phyloP scores from a whole-genome alignment of 2,888 invertebrate genomes.

The Deroplatys truncata region DNA sequence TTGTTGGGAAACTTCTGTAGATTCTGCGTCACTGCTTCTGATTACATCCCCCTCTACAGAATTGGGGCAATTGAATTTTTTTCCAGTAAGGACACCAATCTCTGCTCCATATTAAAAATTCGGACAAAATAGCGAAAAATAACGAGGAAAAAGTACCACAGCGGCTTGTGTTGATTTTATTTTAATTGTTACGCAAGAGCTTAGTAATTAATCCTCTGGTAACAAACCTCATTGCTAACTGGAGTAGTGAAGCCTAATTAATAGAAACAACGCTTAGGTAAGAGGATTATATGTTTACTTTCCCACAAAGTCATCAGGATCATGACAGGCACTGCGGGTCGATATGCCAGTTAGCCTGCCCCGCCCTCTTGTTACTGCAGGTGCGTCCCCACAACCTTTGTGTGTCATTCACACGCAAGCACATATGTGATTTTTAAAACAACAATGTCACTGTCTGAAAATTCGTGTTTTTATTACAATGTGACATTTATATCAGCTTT shows the following conservation, averaged over 20 bases:
- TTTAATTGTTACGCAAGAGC: neutral
- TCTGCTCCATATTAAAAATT: too few species aligned
- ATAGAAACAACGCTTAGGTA: neutral
- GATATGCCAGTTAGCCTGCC: neutral
- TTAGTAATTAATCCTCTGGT: neutral
- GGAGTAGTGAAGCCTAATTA: neutral
- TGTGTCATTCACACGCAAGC: too few species aligned
- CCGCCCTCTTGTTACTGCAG: neutral
- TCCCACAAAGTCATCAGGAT: neutral
- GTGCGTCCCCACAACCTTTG: neutral
- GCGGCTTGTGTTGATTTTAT: too few species aligned
- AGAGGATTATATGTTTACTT: neutral
- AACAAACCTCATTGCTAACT: neutral
- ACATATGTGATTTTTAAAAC: too few species aligned
- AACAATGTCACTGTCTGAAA: too few species aligned
- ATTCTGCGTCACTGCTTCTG: too few species aligned
- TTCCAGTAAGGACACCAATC: neutral
- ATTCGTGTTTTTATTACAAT: too few species aligned
- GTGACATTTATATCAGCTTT: too few species aligned
- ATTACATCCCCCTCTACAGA: neutral
- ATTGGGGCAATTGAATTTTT: neutral
- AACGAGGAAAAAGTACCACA: neutral
- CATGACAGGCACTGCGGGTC: neutral
- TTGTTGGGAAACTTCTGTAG: too few species aligned
- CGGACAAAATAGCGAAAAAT: neutral